These are phyloP conservation scores for Byasa hedistus DNA, from an alignment of 2,888 invertebrate genomes.

Conservation along the genomic window DNA sequence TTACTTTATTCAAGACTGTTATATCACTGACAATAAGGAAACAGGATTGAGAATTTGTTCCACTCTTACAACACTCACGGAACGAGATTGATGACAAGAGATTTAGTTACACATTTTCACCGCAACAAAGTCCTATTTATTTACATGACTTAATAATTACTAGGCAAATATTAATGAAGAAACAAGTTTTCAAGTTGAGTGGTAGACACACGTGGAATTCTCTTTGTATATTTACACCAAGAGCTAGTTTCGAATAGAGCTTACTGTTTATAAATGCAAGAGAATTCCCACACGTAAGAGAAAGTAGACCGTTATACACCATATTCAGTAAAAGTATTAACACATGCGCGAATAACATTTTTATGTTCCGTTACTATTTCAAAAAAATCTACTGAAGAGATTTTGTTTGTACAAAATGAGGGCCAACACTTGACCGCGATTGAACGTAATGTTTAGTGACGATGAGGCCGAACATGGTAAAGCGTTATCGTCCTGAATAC, in stretches of 20 bases:
- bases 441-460: background rate
- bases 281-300: background rate
- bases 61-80: constrained; percentile 10
- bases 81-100: constrained; percentile 4
- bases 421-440: no score
- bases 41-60: background rate
- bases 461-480: no score
- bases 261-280: background rate
- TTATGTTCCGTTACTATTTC: background rate
- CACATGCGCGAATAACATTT: background rate
- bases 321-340: background rate
- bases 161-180: background rate
- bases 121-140: background rate
- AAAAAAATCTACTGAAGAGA: background rate
- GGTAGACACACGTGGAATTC: background rate
- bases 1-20: background rate
- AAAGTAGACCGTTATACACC: constrained; percentile 1
- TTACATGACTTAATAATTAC: background rate
- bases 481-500: no score
- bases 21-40: background rate
- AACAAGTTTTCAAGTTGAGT: background rate
- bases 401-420: background rate
- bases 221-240: background rate
- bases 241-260: background rate
- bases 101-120: constrained; percentile 15